Evolutionary conservation across 2,888 invertebrate genomes (phyloP).

Genomic region (Phyllotreta cruciferae): DNA sequence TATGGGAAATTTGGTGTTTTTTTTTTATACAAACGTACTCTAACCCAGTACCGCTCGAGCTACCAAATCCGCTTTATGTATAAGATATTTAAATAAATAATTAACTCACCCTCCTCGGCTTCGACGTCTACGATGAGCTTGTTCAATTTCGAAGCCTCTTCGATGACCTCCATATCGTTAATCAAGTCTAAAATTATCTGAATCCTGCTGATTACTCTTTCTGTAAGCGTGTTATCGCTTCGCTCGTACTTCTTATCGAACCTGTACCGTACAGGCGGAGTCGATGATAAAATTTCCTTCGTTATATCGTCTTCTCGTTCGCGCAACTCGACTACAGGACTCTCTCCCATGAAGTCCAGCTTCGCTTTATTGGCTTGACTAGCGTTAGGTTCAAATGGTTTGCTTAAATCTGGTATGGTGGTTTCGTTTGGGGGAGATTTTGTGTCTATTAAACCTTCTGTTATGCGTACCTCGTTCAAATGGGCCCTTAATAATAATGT

Average conservation of each 20-base stretch:
- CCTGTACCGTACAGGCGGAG: slow-evolving; percentile 40
- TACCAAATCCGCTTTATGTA: too few relatives aligned
- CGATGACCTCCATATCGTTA: slow-evolving; percentile 67
- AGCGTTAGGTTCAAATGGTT: background rate
- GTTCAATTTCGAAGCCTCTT: slow-evolving; percentile 62
- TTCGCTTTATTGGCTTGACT: slow-evolving; percentile 1
- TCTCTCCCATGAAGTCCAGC: slow-evolving; percentile 46
- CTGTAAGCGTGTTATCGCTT: slow-evolving; percentile 48
- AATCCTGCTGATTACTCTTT: slow-evolving; percentile 64
- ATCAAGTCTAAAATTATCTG: slow-evolving; percentile 69
- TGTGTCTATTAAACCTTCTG: background rate
- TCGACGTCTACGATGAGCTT: slow-evolving; percentile 63
- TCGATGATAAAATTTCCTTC: slow-evolving; percentile 54
- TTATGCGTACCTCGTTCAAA: slow-evolving; percentile 26
- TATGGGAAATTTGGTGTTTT: too few relatives aligned
- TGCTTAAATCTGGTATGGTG: slow-evolving; percentile 9
- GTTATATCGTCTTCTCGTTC: slow-evolving; percentile 53
- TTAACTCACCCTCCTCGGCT: slow-evolving; percentile 41
- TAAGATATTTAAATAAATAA: too few relatives aligned
- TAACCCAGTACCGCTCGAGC: too few relatives aligned
- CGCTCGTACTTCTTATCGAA: slow-evolving; percentile 24
- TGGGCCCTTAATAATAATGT: slow-evolving; percentile 29
- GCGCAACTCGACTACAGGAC: slow-evolving; percentile 43
- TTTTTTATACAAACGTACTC: too few relatives aligned
- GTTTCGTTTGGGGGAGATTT: background rate